phyloP scores from a whole-genome alignment of 2,113 vertebrate species.

The Daboia siamensis region DNA sequence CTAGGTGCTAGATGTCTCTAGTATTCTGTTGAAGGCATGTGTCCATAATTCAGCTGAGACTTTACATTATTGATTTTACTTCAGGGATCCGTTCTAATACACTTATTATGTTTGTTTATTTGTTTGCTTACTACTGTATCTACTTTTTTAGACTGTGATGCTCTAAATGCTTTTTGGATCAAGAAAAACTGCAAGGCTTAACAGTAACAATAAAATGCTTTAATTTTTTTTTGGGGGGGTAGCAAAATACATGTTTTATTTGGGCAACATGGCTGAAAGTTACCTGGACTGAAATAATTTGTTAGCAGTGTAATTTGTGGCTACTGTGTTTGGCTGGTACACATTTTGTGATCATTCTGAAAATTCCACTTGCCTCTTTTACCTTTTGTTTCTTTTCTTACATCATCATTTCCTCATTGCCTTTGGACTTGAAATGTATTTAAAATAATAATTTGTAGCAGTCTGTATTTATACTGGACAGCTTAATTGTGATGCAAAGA shows the following conservation, averaged over 20 bases:
- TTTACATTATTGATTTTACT: constrained; percentile 13
- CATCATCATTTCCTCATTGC: too few relatives aligned
- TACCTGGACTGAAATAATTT: not conserved
- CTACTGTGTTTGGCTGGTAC: not conserved
- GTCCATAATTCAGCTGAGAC: not conserved
- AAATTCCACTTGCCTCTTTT: not conserved
- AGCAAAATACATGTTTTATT: constrained; percentile 7
- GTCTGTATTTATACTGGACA: not conserved
- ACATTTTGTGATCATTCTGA: constrained; percentile 8
- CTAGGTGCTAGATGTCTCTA: not conserved
- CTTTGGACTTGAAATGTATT: not conserved
- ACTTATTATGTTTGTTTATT: not conserved
- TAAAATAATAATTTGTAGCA: not conserved
- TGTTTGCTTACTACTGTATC: constrained; percentile 5
- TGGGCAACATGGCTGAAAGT: not conserved
- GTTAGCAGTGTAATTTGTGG: not conserved
- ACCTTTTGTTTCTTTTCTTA: not conserved
- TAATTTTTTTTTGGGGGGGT: not conserved
- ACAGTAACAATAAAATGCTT: not conserved
- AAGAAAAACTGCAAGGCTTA: constrained; percentile 10
- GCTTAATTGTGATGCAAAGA: constrained; percentile 1
- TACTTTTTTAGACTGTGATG: constrained; percentile 11
- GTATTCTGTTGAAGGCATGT: not conserved
- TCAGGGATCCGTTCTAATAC: constrained; percentile 8
- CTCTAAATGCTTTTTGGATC: constrained; percentile 8